Evolutionary conservation across 2,888 invertebrate species (phyloP).

Genomic region (Cheilosia vernalis): DNA sequence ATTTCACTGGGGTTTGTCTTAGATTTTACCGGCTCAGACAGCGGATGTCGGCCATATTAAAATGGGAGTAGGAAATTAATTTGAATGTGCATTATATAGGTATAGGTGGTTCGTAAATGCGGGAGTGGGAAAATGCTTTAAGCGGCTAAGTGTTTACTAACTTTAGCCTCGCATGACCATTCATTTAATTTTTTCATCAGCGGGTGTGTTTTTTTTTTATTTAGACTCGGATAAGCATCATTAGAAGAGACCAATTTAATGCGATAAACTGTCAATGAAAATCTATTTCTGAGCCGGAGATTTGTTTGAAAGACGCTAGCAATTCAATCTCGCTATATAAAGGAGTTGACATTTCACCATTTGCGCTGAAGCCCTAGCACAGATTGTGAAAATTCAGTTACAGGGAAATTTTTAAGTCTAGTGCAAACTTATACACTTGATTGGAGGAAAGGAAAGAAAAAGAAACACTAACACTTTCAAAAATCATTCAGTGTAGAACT

Average conservation of each 20-base stretch:
- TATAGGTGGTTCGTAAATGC: neutral
- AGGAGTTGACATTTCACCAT: too few relatives aligned
- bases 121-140: conserved; percentile 6
- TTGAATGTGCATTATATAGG: conserved; percentile 20
- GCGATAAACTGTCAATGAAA: conserved; percentile 9
- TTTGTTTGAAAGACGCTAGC: neutral
- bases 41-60: conserved; percentile 45
- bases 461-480: too few relatives aligned
- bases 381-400: too few relatives aligned
- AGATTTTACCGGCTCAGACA: conserved; percentile 24
- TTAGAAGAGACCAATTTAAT: neutral
- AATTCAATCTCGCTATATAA: too few relatives aligned
- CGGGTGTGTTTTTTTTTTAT: conserved; percentile 4
- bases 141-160: conserved; percentile 5
- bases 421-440: too few relatives aligned
- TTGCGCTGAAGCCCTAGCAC: too few relatives aligned
- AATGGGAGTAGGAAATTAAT: conserved; percentile 21
- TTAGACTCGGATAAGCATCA: conserved; percentile 4
- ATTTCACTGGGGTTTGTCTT: conserved; percentile 32
- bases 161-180: conserved; percentile 13
- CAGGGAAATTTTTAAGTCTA: too few relatives aligned
- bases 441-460: too few relatives aligned
- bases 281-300: neutral
- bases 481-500: too few relatives aligned
- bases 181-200: conserved; percentile 7